Conservation (phyloP, 2,113 vertebrate genomes). For the Colius striatus region DNA sequence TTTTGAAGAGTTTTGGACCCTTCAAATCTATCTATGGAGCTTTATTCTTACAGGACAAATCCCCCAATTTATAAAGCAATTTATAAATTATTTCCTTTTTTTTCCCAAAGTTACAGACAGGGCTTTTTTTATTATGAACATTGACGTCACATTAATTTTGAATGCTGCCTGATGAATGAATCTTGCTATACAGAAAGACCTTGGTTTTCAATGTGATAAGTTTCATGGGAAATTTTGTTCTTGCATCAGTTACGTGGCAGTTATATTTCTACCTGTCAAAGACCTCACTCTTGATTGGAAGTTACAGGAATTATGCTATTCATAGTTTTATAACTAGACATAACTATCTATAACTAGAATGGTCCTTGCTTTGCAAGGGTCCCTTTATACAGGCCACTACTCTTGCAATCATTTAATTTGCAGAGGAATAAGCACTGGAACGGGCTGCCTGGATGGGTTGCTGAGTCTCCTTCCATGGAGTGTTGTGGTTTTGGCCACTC, state of each 20-base stretch:
- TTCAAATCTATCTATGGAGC: background rate
- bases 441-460: too few species aligned
- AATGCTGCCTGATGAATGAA: background rate
- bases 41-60: background rate
- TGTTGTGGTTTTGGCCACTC: too few species aligned
- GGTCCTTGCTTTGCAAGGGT: background rate
- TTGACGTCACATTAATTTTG: background rate
- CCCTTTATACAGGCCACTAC: background rate
- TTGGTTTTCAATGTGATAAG: background rate
- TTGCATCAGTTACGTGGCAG: background rate
- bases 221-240: background rate
- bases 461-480: too few species aligned
- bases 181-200: background rate
- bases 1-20: background rate
- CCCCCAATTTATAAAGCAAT: background rate
- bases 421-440: background rate
- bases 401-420: background rate
- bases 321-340: background rate
- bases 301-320: background rate
- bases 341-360: background rate
- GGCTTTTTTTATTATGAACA: background rate
- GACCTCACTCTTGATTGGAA: background rate
- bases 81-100: background rate
- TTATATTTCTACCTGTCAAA: background rate
- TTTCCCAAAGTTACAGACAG: background rate